Evolutionary conservation across 1,140 invertebrate species (phyloP).

Genomic region (Tenebrio molitor): DNA sequence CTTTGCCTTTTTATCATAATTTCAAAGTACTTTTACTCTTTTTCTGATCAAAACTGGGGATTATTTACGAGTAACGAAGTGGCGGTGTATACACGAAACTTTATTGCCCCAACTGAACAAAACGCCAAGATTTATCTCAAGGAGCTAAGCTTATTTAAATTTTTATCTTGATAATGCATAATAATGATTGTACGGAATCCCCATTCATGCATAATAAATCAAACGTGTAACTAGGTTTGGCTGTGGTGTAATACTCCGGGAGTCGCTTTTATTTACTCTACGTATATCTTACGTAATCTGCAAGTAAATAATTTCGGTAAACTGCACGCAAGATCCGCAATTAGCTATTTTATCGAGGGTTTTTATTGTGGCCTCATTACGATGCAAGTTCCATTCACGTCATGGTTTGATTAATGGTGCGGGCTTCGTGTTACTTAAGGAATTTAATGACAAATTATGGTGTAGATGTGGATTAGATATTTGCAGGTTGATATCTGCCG

Average conservation of each 20-base stretch:
- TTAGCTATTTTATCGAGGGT: conserved; percentile 19
- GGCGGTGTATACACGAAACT: background rate
- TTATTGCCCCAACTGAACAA: background rate
- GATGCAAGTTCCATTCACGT: conserved; percentile 50
- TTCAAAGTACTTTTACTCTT: conserved; percentile 14
- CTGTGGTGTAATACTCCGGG: background rate
- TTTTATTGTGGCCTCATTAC: conserved; percentile 16
- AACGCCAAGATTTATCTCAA: conserved; percentile 13
- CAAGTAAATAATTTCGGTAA: conserved; percentile 30
- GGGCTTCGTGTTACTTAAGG: conserved; percentile 55
- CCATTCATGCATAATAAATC: conserved; percentile 1
- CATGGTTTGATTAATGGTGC: conserved; percentile 53
- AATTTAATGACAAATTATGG: conserved; percentile 60
- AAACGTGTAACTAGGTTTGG: background rate
- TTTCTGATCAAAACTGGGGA: conserved; percentile 11
- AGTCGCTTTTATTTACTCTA: background rate
- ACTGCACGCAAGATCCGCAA: conserved; percentile 30
- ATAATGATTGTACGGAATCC: background rate
- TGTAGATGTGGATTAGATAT: conserved; percentile 58
- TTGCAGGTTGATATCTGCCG: conserved; percentile 49
- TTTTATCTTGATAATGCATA: conserved; percentile 12
- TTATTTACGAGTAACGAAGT: conserved; percentile 17
- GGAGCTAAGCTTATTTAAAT: conserved; percentile 21
- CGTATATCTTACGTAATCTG: background rate
- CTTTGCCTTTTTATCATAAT: conserved; percentile 25